These are phyloP conservation scores for Peromyscus polionotus DNA, from an alignment of 2,113 vertebrate genomes.

Conservation along the genomic window DNA sequence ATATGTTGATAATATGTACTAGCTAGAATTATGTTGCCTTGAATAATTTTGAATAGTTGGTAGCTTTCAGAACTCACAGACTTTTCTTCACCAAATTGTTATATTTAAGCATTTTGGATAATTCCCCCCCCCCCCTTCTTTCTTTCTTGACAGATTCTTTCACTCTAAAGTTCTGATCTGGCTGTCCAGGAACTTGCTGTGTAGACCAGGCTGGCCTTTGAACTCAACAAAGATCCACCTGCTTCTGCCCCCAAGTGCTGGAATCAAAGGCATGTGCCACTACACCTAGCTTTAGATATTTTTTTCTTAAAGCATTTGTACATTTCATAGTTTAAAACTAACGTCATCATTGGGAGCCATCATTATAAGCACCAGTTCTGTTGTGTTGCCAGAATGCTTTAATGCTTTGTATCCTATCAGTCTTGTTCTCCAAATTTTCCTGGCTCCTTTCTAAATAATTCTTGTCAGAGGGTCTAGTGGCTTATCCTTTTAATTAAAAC, in stretches of 20 bases:
- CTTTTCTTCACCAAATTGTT: background rate
- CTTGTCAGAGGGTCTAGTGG: background rate
- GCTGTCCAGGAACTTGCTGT: background rate
- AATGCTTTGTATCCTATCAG: background rate
- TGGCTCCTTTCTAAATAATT: conserved; percentile 1
- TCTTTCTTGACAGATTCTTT: background rate
- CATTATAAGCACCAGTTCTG: background rate
- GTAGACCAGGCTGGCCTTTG: background rate
- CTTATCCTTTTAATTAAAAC: background rate
- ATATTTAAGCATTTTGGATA: background rate
- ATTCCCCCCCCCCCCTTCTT: background rate
- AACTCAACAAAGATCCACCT: background rate
- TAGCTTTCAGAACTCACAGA: background rate
- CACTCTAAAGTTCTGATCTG: background rate
- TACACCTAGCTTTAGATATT: background rate
- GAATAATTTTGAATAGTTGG: background rate
- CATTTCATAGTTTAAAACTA: conserved; percentile 10
- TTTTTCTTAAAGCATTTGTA: background rate
- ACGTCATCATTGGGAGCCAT: background rate
- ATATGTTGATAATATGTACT: background rate
- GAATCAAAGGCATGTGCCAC: background rate
- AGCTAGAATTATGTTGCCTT: background rate
- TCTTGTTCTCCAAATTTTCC: background rate
- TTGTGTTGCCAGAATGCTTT: background rate
- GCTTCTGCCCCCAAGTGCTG: background rate